These are phyloP conservation scores for Nebria brevicollis DNA, from an alignment of 2,888 invertebrate genomes.

Conservation along the genomic window DNA sequence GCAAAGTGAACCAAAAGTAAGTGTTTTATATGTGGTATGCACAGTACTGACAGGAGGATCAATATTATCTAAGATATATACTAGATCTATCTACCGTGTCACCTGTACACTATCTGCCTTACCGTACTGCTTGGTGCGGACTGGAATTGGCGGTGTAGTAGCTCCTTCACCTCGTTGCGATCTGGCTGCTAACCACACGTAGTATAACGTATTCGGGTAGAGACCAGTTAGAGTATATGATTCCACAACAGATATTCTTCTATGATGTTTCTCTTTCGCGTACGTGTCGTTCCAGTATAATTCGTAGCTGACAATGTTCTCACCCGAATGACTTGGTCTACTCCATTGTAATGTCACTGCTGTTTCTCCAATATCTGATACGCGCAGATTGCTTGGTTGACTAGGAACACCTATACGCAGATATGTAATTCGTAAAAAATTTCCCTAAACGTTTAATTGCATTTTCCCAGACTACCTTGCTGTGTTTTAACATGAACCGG, in stretches of 20 bases:
- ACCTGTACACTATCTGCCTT: conserved; percentile 66
- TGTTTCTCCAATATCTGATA: conserved; percentile 88
- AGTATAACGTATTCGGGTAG: conserved; percentile 96
- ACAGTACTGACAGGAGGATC: conserved; percentile 24
- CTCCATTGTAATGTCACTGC: conserved; percentile 93
- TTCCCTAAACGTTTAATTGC: background rate
- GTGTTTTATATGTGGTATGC: conserved; percentile 41
- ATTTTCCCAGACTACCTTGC: conserved; percentile 74
- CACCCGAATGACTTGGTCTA: conserved; percentile 89
- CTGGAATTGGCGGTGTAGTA: conserved; percentile 92
- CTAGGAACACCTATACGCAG: conserved; percentile 86
- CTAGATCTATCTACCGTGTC: conserved; percentile 35
- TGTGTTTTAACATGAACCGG: conserved; percentile 99
- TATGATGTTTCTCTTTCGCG: conserved; percentile 87
- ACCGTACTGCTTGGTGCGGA: conserved; percentile 98
- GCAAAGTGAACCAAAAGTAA: conserved; percentile 8
- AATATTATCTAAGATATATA: conserved; percentile 16
- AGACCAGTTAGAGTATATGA: conserved; percentile 89
- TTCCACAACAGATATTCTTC: conserved; percentile 84
- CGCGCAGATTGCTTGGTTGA: conserved; percentile 91
- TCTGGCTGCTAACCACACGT: conserved; percentile 95
- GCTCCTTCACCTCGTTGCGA: conserved; percentile 95
- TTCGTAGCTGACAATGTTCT: conserved; percentile 94
- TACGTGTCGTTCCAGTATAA: conserved; percentile 98
- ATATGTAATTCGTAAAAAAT: background rate